phyloP scores from a whole-genome alignment of 2,888 invertebrate genomes.

The Limnephilus auricula region DNA sequence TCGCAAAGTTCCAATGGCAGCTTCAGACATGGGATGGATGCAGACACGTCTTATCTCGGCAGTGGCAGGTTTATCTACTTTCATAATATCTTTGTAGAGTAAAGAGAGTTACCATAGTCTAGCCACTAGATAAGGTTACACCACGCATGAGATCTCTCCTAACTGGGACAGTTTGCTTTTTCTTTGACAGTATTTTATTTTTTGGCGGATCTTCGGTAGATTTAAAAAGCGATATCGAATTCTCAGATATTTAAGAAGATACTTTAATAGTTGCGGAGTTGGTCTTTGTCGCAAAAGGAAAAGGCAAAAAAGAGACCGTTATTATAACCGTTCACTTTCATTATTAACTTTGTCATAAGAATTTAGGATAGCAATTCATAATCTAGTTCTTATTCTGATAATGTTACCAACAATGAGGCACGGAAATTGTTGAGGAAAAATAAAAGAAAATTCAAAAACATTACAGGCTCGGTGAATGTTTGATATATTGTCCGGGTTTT shows the following conservation, averaged over 20 bases:
- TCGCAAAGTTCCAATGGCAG: slow-evolving; percentile 30
- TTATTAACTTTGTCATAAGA: neutral
- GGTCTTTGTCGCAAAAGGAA: neutral
- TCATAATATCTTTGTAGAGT: slow-evolving; percentile 23
- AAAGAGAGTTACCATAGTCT: slow-evolving; percentile 6
- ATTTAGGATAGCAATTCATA: neutral
- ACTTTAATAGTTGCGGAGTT: neutral
- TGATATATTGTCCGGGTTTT: no score
- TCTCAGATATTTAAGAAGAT: neutral
- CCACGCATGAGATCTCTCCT: slow-evolving; percentile 18
- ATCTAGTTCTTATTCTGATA: neutral
- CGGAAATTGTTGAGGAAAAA: no score
- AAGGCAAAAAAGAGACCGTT: neutral
- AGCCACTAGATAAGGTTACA: slow-evolving; percentile 13
- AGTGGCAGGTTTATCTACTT: slow-evolving; percentile 37
- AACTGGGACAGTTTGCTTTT: neutral
- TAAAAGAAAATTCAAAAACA: no score
- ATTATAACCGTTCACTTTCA: neutral
- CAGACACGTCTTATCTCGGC: slow-evolving; percentile 20
- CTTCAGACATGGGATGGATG: slow-evolving; percentile 4
- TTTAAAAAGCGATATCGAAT: neutral
- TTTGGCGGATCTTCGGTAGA: neutral
- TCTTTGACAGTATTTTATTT: neutral
- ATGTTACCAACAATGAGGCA: no score
- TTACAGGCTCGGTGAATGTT: no score